These are phyloP conservation scores for Procavia capensis DNA, from an alignment of 2,113 vertebrate genomes.

Conservation along the genomic window DNA sequence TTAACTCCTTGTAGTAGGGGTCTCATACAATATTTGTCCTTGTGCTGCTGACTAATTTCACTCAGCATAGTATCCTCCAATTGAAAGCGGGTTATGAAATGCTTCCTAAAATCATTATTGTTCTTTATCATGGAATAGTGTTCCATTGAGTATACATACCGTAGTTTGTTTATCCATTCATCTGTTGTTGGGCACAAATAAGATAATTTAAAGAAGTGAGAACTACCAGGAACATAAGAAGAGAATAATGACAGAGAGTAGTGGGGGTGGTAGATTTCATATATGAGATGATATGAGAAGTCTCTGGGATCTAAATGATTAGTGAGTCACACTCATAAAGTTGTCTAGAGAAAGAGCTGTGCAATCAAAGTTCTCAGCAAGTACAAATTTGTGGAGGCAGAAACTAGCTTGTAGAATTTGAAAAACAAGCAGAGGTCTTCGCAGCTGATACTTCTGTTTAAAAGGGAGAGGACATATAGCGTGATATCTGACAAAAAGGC, in stretches of 20 bases:
- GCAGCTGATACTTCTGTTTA: not conserved
- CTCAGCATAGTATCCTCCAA: no score
- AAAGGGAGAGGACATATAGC: not conserved
- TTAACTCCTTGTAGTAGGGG: no score
- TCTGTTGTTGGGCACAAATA: no score
- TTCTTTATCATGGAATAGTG: no score
- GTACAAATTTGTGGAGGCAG: not conserved
- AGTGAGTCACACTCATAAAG: not conserved
- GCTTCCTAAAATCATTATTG: no score
- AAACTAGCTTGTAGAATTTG: not conserved
- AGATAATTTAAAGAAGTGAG: not conserved
- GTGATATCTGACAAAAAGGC: not conserved
- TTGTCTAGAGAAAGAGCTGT: not conserved
- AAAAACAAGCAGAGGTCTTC: not conserved
- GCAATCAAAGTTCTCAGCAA: not conserved
- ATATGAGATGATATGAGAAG: not conserved
- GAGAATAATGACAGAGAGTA: not conserved
- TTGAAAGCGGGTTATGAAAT: no score
- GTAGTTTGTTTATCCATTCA: no score
- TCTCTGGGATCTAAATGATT: not conserved
- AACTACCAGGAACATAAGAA: not conserved
- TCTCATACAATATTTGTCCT: no score
- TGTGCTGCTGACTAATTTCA: no score
- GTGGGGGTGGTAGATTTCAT: not conserved
- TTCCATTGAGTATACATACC: no score